phyloP scores from a whole-genome alignment of 2,888 invertebrate species.

The Phania funesta region DNA sequence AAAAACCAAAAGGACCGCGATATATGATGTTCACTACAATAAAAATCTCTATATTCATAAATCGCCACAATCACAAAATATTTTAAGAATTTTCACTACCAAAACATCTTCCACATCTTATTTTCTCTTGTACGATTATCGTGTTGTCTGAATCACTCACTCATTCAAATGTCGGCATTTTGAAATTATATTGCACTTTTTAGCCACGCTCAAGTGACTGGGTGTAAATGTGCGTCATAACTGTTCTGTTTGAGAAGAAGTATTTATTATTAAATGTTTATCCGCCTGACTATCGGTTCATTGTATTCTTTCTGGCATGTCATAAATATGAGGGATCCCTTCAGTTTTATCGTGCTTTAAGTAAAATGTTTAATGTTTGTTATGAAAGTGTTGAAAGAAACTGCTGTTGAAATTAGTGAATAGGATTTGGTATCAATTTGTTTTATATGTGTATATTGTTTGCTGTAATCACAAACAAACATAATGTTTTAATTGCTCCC shows the following conservation, averaged over 20 bases:
- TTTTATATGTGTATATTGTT: too few relatives aligned
- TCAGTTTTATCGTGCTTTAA: constrained; percentile 58
- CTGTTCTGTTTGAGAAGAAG: constrained; percentile 57
- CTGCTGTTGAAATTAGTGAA: constrained; percentile 73
- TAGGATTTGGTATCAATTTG: constrained; percentile 43
- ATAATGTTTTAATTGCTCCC: constrained; percentile 76
- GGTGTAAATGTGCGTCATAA: constrained; percentile 54
- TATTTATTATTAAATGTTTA: constrained; percentile 21
- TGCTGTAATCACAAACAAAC: constrained; percentile 79
- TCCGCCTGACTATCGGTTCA: constrained; percentile 44
- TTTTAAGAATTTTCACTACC: constrained; percentile 38
- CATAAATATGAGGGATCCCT: constrained; percentile 73
- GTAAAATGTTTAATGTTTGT: constrained; percentile 54
- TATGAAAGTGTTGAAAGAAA: constrained; percentile 56
- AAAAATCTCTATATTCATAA: constrained; percentile 56
- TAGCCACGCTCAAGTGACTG: constrained; percentile 72
- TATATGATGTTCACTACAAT: constrained; percentile 55
- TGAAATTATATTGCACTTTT: constrained; percentile 78
- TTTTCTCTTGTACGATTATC: constrained; percentile 12
- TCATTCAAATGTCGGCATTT: constrained; percentile 75
- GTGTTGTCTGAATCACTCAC: constrained; percentile 70
- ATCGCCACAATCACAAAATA: constrained; percentile 51
- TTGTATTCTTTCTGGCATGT: constrained; percentile 64
- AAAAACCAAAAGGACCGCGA: constrained; percentile 68
- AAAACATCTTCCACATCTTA: constrained; percentile 23